Percentiles rank a stretch among this genome's conserved stretches.
phyloP scores from a whole-genome alignment of 2,888 invertebrate species.

The Agriotes lineatus region DNA sequence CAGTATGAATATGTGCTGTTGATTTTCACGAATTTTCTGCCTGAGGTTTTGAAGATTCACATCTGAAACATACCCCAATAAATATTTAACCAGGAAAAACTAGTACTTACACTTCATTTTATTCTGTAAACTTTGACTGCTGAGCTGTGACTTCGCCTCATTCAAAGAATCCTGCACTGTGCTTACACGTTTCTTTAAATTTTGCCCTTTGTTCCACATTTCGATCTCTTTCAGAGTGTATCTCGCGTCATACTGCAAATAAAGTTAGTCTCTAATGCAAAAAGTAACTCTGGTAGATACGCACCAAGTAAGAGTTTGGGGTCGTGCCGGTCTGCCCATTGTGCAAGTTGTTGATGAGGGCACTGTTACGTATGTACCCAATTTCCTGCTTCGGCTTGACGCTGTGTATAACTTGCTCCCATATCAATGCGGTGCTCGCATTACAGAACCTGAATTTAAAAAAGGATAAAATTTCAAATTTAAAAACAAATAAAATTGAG shows the following conservation, averaged over 20 bases:
- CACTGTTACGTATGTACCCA: conserved; percentile 57
- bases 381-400: conserved; percentile 61
- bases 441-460: conserved; percentile 59
- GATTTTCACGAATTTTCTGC: conserved; percentile 29
- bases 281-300: neutral
- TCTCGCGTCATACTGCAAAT: conserved; percentile 23
- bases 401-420: conserved; percentile 58
- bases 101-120: conserved; percentile 36
- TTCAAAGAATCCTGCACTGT: conserved; percentile 23
- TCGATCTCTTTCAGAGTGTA: conserved; percentile 31
- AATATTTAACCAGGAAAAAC: neutral
- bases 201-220: conserved; percentile 37
- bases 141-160: conserved; percentile 18
- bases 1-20: conserved; percentile 26
- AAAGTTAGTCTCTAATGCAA: neutral
- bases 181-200: conserved; percentile 17
- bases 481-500: neutral
- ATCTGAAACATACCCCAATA: conserved; percentile 5
- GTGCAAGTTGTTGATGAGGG: conserved; percentile 56
- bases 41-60: conserved; percentile 11
- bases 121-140: conserved; percentile 14
- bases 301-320: conserved; percentile 2
- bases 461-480: neutral
- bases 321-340: conserved; percentile 1
- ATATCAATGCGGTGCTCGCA: conserved; percentile 58